A percentile compares a stretch with the other conserved stretches of the same genome.
These are phyloP conservation scores for Drosophila kohkoa DNA, from an alignment of 1,140 invertebrate genomes.

Conservation along the genomic window DNA sequence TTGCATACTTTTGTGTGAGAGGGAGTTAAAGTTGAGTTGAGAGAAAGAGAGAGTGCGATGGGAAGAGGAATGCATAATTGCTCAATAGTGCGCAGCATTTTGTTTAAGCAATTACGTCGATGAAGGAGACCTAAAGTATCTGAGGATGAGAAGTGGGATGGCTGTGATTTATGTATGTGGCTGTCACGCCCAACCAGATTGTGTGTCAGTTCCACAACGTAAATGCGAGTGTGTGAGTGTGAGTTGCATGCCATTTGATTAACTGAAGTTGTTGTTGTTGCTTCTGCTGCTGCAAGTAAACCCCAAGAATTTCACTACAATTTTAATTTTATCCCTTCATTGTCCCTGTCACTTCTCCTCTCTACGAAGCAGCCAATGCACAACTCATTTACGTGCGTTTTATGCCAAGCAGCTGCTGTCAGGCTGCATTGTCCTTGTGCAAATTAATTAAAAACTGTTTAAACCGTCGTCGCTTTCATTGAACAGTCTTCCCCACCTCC, in stretches of 20 bases:
- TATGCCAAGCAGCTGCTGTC: slow-evolving; percentile 73
- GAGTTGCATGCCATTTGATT: slow-evolving; percentile 73
- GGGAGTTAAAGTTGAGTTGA: neutral
- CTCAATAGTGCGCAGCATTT: slow-evolving; percentile 72
- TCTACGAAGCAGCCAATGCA: neutral
- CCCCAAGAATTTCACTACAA: slow-evolving; percentile 67
- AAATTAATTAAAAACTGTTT: slow-evolving; percentile 78
- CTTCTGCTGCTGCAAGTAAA: slow-evolving; percentile 32
- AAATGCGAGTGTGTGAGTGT: slow-evolving; percentile 30
- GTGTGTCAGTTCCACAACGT: neutral
- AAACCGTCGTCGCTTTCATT: slow-evolving; percentile 51
- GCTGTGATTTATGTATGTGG: slow-evolving; percentile 64
- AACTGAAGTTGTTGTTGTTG: slow-evolving; percentile 62
- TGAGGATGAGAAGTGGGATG: neutral
- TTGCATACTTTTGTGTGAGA: slow-evolving; percentile 33
- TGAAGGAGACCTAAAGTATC: neutral
- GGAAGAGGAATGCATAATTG: slow-evolving; percentile 56
- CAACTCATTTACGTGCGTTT: slow-evolving; percentile 67
- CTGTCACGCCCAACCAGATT: slow-evolving; percentile 23
- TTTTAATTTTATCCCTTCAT: slow-evolving; percentile 69
- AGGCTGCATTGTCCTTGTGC: slow-evolving; percentile 38
- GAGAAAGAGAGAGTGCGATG: neutral
- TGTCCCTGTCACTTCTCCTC: slow-evolving; percentile 6
- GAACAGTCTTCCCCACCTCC: neutral
- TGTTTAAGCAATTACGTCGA: slow-evolving; percentile 76